Percentiles rank a stretch among this genome's conserved stretches.
Conservation (phyloP, 2,113 vertebrate genomes). For the Calypte anna region DNA sequence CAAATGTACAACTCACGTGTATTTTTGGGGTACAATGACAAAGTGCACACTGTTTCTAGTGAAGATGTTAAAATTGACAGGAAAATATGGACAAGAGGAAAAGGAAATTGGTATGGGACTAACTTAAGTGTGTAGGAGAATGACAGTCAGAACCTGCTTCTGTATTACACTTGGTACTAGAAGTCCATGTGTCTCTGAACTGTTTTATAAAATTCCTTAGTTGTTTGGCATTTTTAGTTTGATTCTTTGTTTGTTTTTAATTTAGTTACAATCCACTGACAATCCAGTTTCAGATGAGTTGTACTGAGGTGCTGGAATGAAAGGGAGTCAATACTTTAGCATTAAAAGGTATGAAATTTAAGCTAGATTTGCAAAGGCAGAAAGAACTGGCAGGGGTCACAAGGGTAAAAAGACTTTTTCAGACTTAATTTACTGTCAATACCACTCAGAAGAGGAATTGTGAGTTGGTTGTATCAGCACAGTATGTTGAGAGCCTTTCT, state of each 20-base stretch:
- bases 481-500: background rate
- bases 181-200: accelerated
- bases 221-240: too few species aligned
- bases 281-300: background rate
- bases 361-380: background rate
- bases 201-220: background rate
- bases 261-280: background rate
- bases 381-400: background rate
- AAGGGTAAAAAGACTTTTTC: background rate
- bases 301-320: background rate
- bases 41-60: background rate
- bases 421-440: background rate
- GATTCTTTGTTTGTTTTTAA: background rate
- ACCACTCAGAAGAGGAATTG: background rate
- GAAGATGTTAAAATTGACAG: background rate
- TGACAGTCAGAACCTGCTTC: background rate
- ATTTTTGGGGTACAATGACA: background rate
- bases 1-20: background rate
- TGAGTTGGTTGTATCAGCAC: background rate
- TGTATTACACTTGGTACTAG: background rate
- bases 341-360: background rate
- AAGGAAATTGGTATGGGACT: background rate
- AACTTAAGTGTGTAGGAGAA: background rate
- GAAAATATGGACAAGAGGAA: background rate
- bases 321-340: background rate